Evolutionary conservation across 2,888 invertebrate genomes (phyloP), one percentile per base, ranked within the genome.

Genomic region (Tetropium fuscum): DNA sequence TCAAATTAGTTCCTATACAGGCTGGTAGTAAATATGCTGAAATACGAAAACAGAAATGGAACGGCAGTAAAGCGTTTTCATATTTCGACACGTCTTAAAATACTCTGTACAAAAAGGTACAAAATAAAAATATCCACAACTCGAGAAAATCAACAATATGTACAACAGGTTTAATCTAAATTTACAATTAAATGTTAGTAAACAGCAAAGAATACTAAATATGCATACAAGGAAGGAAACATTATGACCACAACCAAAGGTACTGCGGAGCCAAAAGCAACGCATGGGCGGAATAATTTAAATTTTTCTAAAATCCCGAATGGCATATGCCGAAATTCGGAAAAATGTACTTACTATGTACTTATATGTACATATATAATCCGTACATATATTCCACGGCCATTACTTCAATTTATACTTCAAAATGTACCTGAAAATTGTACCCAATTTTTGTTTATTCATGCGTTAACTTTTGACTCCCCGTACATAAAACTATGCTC

Each of bases 171-270:
- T 51, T 51, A 51, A 51, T 40, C 51, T 51, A 51, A 36, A 51
- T 40, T 48, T 51, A 51, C 40, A 51, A 22, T 51, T 40, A 40
- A 16, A 25, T 51, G 40, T 51, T 51, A 51, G 51, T 51, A 51
- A 8, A 13, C 16, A 16, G 20, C 22, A 34, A 13, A 22, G 36
- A 48, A 36, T 36, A 22, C 34, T 36, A 34, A 20, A 19, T 19
- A 47, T 45, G 20, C 18, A 40, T n/a, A 20, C 7, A 36, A 34
- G 22, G 15, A 13, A 36, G 19, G 15, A 25, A 25, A 51, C 25
- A 19, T 40, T 51, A 51, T 40, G 43, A 54, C 54, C 54, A 54
- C 54, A 54, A 54, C 54, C 54, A 45, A 32, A n/a, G n/a, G n/a
- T n/a, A n/a, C n/a, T n/a, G n/a, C n/a, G n/a, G n/a, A n/a, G n/a